Conservation (phyloP, 2,888 invertebrate species). For the Cepaea hortensis region DNA sequence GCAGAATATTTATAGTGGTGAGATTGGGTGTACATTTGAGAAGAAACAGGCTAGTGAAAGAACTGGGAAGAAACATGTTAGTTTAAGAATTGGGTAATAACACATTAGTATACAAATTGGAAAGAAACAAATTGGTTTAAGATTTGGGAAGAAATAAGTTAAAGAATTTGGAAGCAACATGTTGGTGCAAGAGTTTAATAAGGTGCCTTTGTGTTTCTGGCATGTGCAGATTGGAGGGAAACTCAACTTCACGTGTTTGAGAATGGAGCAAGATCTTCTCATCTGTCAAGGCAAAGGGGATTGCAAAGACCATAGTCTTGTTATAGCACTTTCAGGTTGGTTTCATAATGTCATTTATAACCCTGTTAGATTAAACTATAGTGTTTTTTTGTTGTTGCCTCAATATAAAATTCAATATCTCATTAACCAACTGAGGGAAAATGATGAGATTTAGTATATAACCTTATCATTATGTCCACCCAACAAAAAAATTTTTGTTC, state of each 20-base stretch:
- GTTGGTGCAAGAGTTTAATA: no score
- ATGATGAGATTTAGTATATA: no score
- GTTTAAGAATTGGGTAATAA: background rate
- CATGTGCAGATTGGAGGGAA: slow-evolving; percentile 15
- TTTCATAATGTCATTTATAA: background rate
- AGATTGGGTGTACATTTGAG: no score
- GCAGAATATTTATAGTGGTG: no score
- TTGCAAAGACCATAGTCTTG: slow-evolving; percentile 37
- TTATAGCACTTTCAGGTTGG: slow-evolving; percentile 35
- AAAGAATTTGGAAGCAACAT: background rate
- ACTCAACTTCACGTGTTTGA: slow-evolving; percentile 34
- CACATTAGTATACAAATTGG: background rate
- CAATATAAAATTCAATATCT: no score
- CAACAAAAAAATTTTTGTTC: no score
- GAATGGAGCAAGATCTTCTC: slow-evolving; percentile 33
- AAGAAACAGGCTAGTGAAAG: no score
- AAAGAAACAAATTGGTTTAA: background rate
- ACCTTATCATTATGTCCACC: no score
- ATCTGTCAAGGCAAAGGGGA: slow-evolving; percentile 43
- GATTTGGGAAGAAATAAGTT: background rate
- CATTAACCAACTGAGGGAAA: no score
- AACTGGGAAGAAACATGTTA: no score
- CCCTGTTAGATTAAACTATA: no score
- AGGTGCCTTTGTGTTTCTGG: background rate
- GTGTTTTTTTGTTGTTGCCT: no score